Base-by-base conservation (phyloP, 2,888 invertebrate species). In the Caenorhabditis sinica region DNA sequence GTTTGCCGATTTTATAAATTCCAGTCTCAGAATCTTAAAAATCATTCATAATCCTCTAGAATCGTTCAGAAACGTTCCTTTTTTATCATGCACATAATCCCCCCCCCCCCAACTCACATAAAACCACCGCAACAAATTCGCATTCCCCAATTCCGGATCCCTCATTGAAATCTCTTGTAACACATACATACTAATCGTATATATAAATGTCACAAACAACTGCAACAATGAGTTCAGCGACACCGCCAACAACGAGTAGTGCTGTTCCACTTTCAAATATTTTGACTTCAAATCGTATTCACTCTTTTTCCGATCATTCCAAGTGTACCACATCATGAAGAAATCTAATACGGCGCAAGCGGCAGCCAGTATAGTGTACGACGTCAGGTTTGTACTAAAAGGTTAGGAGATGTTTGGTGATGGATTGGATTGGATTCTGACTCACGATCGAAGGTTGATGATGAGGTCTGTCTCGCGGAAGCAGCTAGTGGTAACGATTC, bases 381-480 rank as follows among this genome's bases (percentile, higher is more conserved):
- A 82, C 1, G 58, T 72, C 13, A 82, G 72, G 25, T 74, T 82
- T 0, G 82, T 76, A n/a, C 76, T 76, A 58, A 13, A 80, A 65
- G 13, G 9, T 23, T 20, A n/a, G n/a, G n/a, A n/a, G n/a, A n/a
- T n/a, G n/a, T n/a, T n/a, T n/a, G n/a, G n/a, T n/a, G 5, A 5
- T 2, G 20, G 51, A 8, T 53, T 53, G 20, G 6, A 23, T 8
- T n/a, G 15, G 15, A n/a, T 30, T 17, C 17, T 60, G 23, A 33
- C 82, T 63, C 17, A 82, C 82, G 82, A 71, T 60, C 71, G 45
- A n/a, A 82, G 63, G 17, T 82, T 74, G 28, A 82, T 75, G n/a
- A 56, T 75, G 43, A 82, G 63, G 51, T 82, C 82, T 11, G 68
- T 65, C 23, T 82, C 82, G 36, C 82, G n/a, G 56, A 82, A 82